Base-by-base conservation (phyloP, 2,888 invertebrate genomes). In the Periphyllus acericola region DNA sequence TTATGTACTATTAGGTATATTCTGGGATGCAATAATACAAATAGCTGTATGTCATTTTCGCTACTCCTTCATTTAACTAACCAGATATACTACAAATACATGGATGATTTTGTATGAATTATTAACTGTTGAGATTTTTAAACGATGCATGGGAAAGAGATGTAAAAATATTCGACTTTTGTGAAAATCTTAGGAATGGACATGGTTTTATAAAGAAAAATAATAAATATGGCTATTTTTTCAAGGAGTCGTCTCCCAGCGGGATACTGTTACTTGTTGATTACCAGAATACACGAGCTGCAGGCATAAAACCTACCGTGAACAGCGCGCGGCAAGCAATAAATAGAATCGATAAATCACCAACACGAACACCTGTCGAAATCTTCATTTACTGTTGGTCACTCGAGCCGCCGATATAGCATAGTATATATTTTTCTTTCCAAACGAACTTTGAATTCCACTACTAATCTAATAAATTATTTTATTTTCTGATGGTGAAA, bases 261-360 rank as follows among this genome's bases (percentile, higher is more conserved):
- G 74, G 87, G 87, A 25, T 72, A 46, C 75, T 74, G 55, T 80
- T 81, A 87, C 87, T 74, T 32, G 87, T 81, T 87, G 80, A 87
- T 87, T 87, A 81, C 87, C 46, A 46, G 55, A 80, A 81, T 66
- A 81, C 81, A 87, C 79, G 55, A 79, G 36, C 72, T 25, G 46
- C 46, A 46, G n/a, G 82, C 36, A 66, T 74, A 25, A 55, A 29
- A 75, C 72, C 34, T 32, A 74, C 55, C 40, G 32, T 74, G 60
- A 72, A 87, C 75, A 9, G 55, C 36, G 21, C 55, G 34, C 55
- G 55, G 46, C 66, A 6, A 72, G 86, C 78, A 25, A 81, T 40
- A 81, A 66, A 87, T 74, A 81, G 87, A 86, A 87, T 87, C 87
- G 60, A 87, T 87, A 87, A 87, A 87, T 87, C 87, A 87, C 87